Evolutionary conservation across 2,888 invertebrate species (phyloP).

Genomic region (Copidosoma aretas): DNA sequence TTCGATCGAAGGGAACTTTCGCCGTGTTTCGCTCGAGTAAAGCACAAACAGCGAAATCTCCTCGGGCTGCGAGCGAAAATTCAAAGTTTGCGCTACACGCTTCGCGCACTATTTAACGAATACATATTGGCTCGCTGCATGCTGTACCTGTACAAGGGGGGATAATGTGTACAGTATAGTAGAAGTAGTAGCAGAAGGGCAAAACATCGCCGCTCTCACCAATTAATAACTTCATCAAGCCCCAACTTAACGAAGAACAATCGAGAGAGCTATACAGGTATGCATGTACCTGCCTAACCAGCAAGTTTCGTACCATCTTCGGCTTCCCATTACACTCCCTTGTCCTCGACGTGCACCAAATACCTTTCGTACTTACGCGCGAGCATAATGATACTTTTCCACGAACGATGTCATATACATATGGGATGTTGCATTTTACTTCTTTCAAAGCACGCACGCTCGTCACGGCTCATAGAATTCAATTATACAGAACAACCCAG

Average conservation of each 20-base stretch:
- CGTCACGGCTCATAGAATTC: too few relatives aligned
- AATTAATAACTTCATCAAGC: constrained; percentile 39
- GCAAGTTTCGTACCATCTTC: constrained; percentile 8
- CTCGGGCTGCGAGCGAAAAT: too few relatives aligned
- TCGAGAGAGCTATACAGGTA: too few relatives aligned
- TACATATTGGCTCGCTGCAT: not conserved
- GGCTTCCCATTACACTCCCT: constrained; percentile 53
- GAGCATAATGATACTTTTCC: too few relatives aligned
- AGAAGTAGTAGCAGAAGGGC: not conserved
- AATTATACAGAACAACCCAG: too few relatives aligned
- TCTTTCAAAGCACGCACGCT: too few relatives aligned
- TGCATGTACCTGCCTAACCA: too few relatives aligned
- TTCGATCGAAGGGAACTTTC: not conserved
- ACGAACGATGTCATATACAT: too few relatives aligned
- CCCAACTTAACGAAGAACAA: constrained; percentile 35
- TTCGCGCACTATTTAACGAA: too few relatives aligned
- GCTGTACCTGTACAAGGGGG: not conserved
- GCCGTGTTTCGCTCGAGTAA: not conserved
- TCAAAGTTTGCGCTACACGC: too few relatives aligned
- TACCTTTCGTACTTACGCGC: not conserved
- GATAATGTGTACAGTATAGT: not conserved
- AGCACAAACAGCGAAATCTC: too few relatives aligned
- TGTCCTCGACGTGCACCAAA: constrained; percentile 29
- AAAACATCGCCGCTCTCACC: constrained; percentile 3
- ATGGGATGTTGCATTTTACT: too few relatives aligned